Evolutionary conservation across 1,140 invertebrate genomes (phyloP).

Genomic region (Aphaenogaster rudis): DNA sequence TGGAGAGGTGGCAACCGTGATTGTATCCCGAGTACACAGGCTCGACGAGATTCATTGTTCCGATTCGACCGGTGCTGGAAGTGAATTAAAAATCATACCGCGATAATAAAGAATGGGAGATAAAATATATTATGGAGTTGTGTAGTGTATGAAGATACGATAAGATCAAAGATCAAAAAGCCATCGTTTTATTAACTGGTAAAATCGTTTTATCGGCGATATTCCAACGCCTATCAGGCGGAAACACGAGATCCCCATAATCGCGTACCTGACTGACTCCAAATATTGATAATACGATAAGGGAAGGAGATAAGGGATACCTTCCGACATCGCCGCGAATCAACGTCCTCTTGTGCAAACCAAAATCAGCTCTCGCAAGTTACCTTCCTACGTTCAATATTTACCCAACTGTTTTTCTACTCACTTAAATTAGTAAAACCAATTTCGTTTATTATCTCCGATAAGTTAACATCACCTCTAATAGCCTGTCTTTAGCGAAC

Average conservation of each 20-base stretch:
- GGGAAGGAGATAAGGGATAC: not conserved
- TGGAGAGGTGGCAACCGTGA: too few relatives aligned
- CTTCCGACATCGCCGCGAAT: conserved; percentile 18
- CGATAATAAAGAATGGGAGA: not conserved
- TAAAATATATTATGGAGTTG: not conserved
- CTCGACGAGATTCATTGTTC: not conserved
- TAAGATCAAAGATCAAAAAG: conserved; percentile 12
- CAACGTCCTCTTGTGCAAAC: conserved; percentile 30
- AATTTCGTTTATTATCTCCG: not conserved
- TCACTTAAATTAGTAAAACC: not conserved
- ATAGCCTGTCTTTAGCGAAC: not conserved
- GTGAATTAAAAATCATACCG: not conserved
- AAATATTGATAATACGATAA: conserved; percentile 40
- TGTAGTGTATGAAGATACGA: not conserved
- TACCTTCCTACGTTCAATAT: conserved; percentile 25
- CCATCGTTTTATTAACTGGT: not conserved
- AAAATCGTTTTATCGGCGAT: not conserved
- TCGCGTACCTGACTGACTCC: not conserved
- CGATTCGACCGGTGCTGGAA: not conserved
- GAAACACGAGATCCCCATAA: conserved; percentile 25
- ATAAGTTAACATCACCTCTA: not conserved
- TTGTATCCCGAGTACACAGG: not conserved
- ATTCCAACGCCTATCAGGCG: too few relatives aligned
- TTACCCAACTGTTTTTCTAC: conserved; percentile 24
- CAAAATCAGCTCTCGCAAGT: conserved; percentile 20